Evolutionary conservation across 1,140 invertebrate genomes (phyloP).

Genomic region (Chironomus striatipennis): DNA sequence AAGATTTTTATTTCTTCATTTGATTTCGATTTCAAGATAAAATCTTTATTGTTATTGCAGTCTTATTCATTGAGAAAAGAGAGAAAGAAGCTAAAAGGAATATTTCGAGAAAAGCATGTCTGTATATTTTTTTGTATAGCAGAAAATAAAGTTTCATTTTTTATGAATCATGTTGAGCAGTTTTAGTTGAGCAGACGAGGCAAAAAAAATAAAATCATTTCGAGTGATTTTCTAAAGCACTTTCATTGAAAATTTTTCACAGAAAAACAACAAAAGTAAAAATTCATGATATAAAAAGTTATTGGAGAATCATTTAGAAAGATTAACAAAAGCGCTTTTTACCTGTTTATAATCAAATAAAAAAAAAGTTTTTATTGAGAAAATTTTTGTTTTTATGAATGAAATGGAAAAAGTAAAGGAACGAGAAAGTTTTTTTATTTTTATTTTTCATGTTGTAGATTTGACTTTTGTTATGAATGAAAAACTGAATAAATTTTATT

Average conservation of each 20-base stretch:
- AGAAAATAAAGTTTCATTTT: neutral
- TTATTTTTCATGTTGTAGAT: neutral
- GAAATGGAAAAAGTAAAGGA: neutral
- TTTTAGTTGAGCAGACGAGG: neutral
- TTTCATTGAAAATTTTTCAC: neutral
- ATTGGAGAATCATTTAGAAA: constrained; percentile 1
- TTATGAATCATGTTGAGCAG: constrained; percentile 8
- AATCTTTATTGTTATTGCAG: constrained; percentile 9
- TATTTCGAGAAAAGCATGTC: too few species aligned
- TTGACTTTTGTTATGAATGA: too few species aligned
- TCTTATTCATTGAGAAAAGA: neutral
- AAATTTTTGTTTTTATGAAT: neutral
- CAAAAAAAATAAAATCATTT: too few species aligned
- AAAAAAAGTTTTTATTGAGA: neutral
- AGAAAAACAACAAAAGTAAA: neutral
- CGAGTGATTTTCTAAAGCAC: neutral
- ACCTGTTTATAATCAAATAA: neutral
- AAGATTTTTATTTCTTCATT: neutral
- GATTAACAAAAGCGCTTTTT: neutral
- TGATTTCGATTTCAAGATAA: constrained; percentile 2
- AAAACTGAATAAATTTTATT: neutral
- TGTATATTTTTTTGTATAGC: too few species aligned
- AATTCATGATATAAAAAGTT: neutral
- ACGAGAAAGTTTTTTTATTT: too few species aligned
- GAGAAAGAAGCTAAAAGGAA: too few species aligned